Percentiles rank a stretch among this genome's conserved stretches.
phyloP scores from a whole-genome alignment of 2,888 invertebrate genomes.

The Torymus texanus region DNA sequence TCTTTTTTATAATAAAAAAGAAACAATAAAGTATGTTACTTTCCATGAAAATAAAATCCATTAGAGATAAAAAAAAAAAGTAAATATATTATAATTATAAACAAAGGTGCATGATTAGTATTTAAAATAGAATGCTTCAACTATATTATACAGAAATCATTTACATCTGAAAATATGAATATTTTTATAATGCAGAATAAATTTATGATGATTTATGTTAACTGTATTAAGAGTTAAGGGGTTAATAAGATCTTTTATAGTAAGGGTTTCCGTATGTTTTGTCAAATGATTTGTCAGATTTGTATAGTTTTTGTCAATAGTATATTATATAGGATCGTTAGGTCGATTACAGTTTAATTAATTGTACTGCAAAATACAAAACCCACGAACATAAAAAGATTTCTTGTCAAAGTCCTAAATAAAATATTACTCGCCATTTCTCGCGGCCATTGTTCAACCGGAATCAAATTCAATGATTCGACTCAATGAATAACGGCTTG shows the following conservation, averaged over 20 bases:
- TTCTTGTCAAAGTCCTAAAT: slow-evolving; percentile 54
- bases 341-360: slow-evolving; percentile 60
- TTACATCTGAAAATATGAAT: slow-evolving; percentile 22
- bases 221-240: slow-evolving; percentile 28
- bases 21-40: no score
- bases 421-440: slow-evolving; percentile 55
- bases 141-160: slow-evolving; percentile 45
- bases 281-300: slow-evolving; percentile 47
- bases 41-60: no score
- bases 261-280: slow-evolving; percentile 28
- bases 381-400: slow-evolving; percentile 57
- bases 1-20: not conserved
- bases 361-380: slow-evolving; percentile 60
- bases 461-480: slow-evolving; percentile 44
- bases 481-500: slow-evolving; percentile 33
- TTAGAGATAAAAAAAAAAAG: not conserved
- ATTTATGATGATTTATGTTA: slow-evolving; percentile 4
- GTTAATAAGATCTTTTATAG: slow-evolving; percentile 23
- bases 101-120: slow-evolving; percentile 20
- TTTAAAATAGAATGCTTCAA: slow-evolving; percentile 26
- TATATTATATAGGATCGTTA: slow-evolving; percentile 61
- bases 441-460: slow-evolving; percentile 30
- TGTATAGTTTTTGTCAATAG: slow-evolving; percentile 56
- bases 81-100: not conserved
- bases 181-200: slow-evolving; percentile 43